Base-by-base conservation (phyloP, 2,113 vertebrate species). In the Myotis brandtii region DNA sequence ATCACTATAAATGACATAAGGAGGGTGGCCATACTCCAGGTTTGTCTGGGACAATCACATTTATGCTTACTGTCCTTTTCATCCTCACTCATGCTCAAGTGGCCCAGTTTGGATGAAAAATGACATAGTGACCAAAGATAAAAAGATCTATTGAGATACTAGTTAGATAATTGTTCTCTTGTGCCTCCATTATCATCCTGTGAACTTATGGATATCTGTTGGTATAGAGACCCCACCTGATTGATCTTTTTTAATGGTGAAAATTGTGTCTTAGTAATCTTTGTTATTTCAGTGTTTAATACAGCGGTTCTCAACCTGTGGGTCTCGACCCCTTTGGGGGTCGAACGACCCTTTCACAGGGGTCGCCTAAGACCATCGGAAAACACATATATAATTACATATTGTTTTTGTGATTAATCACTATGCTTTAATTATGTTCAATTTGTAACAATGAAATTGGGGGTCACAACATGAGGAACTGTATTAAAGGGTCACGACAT, bases 211-310 rank as follows among this genome's bases (percentile, higher is more conserved):
- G 48, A 40, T 75, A 70, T 70, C 59, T 92, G 9, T 37, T 92
- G 13, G 46, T 86, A n/a, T 89, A 81, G 5, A 72, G 34, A 81
- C 7, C 11, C 20, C 32, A 83, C 32, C 10, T 56, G 32, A 97
- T 32, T 14, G 11, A 73, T 80, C 18, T 54, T 76, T 48, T 48
- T 75, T 83, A 92, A 85, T 11, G 48, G 13, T 21, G 5, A 43
- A 94, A 92, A 56, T 5, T 87, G 9, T 81, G 23, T 67, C 18
- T 80, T 46, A 69, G 56, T 37, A 82, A 94, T 70, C 43, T 94
- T 70, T 82, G 43, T 89, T 46, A 94, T 40, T 91, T 70, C 82
- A 81, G 11, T 76, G 21, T 23, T 73, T 67, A 93, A 66, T 50
- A 52, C 18, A 40, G 40, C 40, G 6, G 40, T 3, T 40, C 40